Conservation (phyloP, 1,140 invertebrate genomes). For the Bombus waltoni region DNA sequence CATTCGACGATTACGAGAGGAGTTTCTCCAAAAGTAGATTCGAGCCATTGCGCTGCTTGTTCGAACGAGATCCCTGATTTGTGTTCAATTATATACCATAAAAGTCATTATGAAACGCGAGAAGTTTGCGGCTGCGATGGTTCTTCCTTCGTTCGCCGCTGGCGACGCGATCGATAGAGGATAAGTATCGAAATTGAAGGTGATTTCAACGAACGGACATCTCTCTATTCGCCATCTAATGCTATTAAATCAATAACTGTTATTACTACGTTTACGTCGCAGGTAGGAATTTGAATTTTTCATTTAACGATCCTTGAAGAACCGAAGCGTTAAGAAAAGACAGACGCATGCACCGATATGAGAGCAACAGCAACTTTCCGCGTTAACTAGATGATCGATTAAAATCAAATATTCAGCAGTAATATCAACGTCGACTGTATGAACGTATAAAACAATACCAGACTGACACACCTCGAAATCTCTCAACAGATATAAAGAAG, state of each 20-base stretch:
- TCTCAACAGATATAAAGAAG: no score
- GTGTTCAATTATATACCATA: constrained; percentile 16
- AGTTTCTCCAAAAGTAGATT: not conserved
- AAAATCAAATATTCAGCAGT: not conserved
- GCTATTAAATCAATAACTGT: not conserved
- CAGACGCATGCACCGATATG: not conserved
- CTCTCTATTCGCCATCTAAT: not conserved
- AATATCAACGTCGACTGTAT: not conserved
- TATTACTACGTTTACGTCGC: not conserved
- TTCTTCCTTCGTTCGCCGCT: constrained; percentile 28
- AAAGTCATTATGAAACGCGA: constrained; percentile 13
- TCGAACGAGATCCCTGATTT: constrained; percentile 4
- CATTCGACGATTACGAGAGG: not conserved
- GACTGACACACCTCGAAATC: not conserved
- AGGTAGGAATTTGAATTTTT: not conserved
- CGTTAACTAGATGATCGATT: not conserved
- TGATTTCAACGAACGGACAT: constrained; percentile 58
- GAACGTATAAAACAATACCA: not conserved
- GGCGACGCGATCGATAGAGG: constrained; percentile 6
- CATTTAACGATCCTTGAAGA: not conserved
- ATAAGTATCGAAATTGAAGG: constrained; percentile 56
- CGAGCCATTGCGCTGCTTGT: not conserved
- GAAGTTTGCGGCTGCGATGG: constrained; percentile 31
- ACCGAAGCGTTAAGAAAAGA: not conserved
- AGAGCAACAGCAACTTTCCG: no score